Base-by-base conservation (phyloP, 2,113 vertebrate genomes). In the Anser cygnoides region DNA sequence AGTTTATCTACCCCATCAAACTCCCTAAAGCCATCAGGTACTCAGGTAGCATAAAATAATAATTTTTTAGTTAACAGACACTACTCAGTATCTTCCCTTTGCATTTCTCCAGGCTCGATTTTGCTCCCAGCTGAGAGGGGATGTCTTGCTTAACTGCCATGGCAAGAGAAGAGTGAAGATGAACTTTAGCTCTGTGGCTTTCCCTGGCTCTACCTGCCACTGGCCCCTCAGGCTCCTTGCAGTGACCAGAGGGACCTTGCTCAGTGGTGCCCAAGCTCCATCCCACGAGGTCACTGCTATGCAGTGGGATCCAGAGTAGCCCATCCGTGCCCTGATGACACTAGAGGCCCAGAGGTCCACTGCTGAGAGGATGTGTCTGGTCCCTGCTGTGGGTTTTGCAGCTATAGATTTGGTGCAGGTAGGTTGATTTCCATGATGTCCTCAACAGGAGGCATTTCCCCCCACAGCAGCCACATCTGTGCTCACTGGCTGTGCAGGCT, bases 391-490 rank as follows among this genome's bases (percentile, higher is more conserved):
- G 63, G 9, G 11, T 84, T 86, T 55, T 76, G 21, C 37, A 54
- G 5, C 4, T 28, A 4, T 21, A 19, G 10, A 3, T 63, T 49
- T 63, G 63, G 8, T 35, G 6, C 18, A 62, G 37, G 2, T 6
- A 21, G 23, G 11, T 25, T 68, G 54, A 67, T 72, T 72, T 37
- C 26, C 43, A 37, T 35, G 12, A 15, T 21, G n/a, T 28, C 22
- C 62, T 71, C 10, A 2, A 15, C 5, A 2, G 17, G 25, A 29
- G 11, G 9, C 21, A 4, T 31, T 41, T 50, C 19, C 33, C 11
- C 19, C 13, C 1, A 2, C 5, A 46, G 19, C 4, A 37, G 29
- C 18, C 17, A 1, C 1, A 2, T 11, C 7, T 3, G 29, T 33
- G 58, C 31, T 49, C 80, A 14, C 13, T 1, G 3, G 43, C 50